Evolutionary conservation across 2,113 vertebrate species (phyloP), one percentile per base, ranked within the genome.

Genomic region (Microcebus jonahi): DNA sequence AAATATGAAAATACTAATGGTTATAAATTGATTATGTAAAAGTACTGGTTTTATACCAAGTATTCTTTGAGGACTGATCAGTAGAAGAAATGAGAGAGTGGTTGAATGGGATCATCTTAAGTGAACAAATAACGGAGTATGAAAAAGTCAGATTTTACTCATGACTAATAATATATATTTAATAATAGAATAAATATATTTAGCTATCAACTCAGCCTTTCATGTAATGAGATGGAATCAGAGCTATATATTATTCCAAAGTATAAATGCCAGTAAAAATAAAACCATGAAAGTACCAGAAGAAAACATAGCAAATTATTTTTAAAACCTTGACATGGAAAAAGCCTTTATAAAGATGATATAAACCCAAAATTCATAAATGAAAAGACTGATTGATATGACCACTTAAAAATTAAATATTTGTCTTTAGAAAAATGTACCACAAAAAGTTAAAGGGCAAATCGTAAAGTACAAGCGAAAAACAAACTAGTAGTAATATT

Each of bases 61-160:
- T 82, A 86, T 59, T 75, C 15, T 93, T 55, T 45, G 21, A 82
- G n/a, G 55, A 48, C 39, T 68, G 55, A 55, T 90, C 55, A 71
- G 71, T 80, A 94, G 67, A 68, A 77, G 39, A 77, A 93, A 86
- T n/a, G 55, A 93, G 81, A 29, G 61, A 87, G 36, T 3, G 17
- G 11, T 90, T 80, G 59, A 75, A 23, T 89, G 29, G 27, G 34
- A 18, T 57, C 50, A 70, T 70, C 31, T 81, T 14, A 94, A 36
- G 39, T 92, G 23, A 89, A 36, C 31, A 92, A 68, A 87, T n/a
- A 85, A 90, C 25, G 18, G n/a, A 85, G 27, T 45, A 5, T 10
- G 27, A 36, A 48, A 93, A 95, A 85, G 59, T 61, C n/a, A 90
- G 29, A 88, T 57, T 95, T 93, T 93, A 73, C 77, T 90, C 75